phyloP scores from a whole-genome alignment of 2,797 vertebrate genomes.

The Paratrypauchen microcephalus region DNA sequence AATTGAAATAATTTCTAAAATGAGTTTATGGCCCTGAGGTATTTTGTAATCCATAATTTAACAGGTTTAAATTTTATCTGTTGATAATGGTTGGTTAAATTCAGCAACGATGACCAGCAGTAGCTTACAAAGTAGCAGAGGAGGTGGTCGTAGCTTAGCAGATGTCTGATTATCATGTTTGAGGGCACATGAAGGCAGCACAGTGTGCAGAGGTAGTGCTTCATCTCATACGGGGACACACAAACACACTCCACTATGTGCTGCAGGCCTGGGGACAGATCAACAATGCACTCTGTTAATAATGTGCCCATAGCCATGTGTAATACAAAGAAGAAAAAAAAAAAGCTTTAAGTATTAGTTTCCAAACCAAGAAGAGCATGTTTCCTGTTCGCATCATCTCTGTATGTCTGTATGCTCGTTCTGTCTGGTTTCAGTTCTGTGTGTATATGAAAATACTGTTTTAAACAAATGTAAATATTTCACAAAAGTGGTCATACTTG shows the following conservation, averaged over 20 bases:
- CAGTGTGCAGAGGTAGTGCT: slow-evolving; percentile 58
- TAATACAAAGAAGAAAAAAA: background rate
- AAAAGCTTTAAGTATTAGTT: background rate
- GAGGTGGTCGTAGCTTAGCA: slow-evolving; percentile 67
- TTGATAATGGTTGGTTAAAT: background rate
- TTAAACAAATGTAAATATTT: background rate
- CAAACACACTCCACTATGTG: slow-evolving; percentile 59
- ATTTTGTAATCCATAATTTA: background rate
- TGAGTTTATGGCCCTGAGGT: background rate
- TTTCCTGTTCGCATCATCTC: slow-evolving; percentile 37
- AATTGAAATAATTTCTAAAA: background rate
- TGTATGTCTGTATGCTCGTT: slow-evolving; percentile 44
- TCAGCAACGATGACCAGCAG: too few relatives aligned
- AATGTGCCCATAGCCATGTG: background rate
- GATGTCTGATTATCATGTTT: slow-evolving; percentile 56
- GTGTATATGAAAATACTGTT: background rate
- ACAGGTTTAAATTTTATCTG: background rate
- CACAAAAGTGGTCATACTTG: background rate
- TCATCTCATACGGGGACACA: slow-evolving; percentile 12
- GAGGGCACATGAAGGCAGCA: slow-evolving; percentile 36
- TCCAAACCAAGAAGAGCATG: slow-evolving; percentile 68
- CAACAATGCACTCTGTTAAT: background rate
- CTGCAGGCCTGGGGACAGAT: slow-evolving; percentile 53
- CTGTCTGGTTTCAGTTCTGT: slow-evolving; percentile 9
- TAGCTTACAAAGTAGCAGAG: slow-evolving; percentile 62